These are phyloP conservation scores for Ibycter americanus DNA, from an alignment of 2,797 vertebrate genomes.

Conservation along the genomic window DNA sequence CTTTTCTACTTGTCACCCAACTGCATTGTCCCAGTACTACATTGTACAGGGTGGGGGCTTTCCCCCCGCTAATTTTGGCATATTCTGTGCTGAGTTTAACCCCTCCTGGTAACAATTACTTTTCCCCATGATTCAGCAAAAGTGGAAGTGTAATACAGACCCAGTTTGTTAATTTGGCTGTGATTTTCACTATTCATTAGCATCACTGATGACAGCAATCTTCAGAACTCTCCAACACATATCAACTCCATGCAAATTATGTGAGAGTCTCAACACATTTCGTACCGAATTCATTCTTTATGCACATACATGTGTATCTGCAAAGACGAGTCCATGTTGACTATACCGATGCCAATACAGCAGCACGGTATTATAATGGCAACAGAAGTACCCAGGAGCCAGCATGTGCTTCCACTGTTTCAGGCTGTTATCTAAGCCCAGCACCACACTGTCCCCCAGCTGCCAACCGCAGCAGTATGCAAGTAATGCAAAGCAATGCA, in stretches of 20 bases:
- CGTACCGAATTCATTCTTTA: neutral
- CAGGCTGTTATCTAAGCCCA: neutral
- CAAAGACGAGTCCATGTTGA: neutral
- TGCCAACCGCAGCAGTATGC: neutral
- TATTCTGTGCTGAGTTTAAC: neutral
- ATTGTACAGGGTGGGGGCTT: rapidly evolving
- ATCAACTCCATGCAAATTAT: neutral
- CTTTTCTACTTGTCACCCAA: neutral
- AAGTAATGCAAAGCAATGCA: neutral
- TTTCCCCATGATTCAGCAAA: neutral
- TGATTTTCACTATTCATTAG: neutral
- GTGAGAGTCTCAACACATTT: neutral
- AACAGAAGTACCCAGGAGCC: neutral
- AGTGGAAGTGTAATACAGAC: neutral
- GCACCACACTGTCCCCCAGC: neutral
- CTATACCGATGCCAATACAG: neutral
- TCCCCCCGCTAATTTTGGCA: neutral
- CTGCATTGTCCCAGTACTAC: neutral
- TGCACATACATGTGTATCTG: neutral
- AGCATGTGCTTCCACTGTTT: neutral
- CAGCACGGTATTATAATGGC: neutral
- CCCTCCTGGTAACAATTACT: neutral
- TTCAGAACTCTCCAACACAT: neutral
- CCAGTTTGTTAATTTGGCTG: neutral
- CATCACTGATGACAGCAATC: neutral